phyloP scores from a whole-genome alignment of 2,888 invertebrate genomes.

The Phalera bucephala region DNA sequence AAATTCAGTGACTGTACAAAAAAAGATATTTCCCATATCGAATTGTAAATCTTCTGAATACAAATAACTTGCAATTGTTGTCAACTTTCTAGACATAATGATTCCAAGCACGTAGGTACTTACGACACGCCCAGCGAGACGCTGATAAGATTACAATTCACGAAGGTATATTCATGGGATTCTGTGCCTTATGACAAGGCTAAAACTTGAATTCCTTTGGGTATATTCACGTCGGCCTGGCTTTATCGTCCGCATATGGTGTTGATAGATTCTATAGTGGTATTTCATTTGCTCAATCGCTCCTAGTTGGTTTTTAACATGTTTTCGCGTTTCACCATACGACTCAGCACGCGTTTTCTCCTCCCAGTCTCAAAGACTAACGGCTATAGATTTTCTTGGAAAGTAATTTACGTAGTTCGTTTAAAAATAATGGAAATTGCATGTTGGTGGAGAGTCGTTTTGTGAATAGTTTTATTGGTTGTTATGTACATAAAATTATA shows the following conservation, averaged over 20 bases:
- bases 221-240: constrained; percentile 4
- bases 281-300: constrained; percentile 37
- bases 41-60: constrained; percentile 54
- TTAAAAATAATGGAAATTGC: constrained; percentile 23
- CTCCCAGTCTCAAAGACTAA: constrained; percentile 5
- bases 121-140: constrained; percentile 46
- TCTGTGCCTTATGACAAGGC: constrained; percentile 30
- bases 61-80: constrained; percentile 40
- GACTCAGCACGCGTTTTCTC: constrained; percentile 13
- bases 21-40: constrained; percentile 12
- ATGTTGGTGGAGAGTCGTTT: constrained; percentile 29
- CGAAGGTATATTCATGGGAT: constrained; percentile 31
- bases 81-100: constrained; percentile 65
- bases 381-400: constrained; percentile 10
- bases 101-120: constrained; percentile 58
- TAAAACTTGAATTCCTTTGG: constrained; percentile 17
- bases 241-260: constrained; percentile 9
- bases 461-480: not conserved
- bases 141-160: constrained; percentile 41
- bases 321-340: constrained; percentile 10
- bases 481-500: too few species aligned
- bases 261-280: constrained; percentile 22
- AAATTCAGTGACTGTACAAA: not conserved
- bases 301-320: constrained; percentile 19
- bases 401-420: constrained; percentile 25